These are phyloP conservation scores for Rhopalosiphum nymphaeae DNA, from an alignment of 2,888 invertebrate genomes.

Conservation along the genomic window DNA sequence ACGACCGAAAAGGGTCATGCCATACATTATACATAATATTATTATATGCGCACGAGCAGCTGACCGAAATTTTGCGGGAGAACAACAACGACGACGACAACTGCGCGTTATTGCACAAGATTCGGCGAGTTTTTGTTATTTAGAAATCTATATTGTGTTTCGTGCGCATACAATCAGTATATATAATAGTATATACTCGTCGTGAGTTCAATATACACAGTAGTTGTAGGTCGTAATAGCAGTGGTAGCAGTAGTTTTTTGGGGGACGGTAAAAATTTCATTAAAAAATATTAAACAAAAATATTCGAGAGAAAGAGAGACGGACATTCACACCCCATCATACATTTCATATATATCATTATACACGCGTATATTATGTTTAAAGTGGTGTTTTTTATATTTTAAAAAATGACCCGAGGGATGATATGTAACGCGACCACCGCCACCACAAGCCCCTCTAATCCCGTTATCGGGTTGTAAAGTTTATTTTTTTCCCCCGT, in stretches of 20 bases:
- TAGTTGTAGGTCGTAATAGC: neutral
- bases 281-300: conserved; percentile 60
- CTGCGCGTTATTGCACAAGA: conserved; percentile 50
- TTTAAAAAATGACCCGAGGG: conserved; percentile 56
- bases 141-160: conserved; percentile 48
- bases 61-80: conserved; percentile 52
- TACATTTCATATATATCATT: neutral
- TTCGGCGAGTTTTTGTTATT: conserved; percentile 42
- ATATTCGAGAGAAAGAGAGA: neutral
- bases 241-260: neutral
- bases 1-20: conserved; percentile 41
- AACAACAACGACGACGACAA: conserved; percentile 12
- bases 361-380: neutral
- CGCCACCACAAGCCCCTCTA: neutral
- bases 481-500: conserved; percentile 1
- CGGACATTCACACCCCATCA: conserved; percentile 43
- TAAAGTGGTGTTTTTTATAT: conserved; percentile 14
- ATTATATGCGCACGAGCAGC: conserved; percentile 24
- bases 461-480: conserved; percentile 33
- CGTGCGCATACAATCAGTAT: neutral
- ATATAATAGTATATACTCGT: neutral
- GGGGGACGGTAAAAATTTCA: conserved; percentile 57
- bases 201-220: neutral
- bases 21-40: neutral
- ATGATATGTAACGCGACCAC: conserved; percentile 9